Base-by-base conservation (phyloP, 1,140 invertebrate genomes). In the Aethina tumida region DNA sequence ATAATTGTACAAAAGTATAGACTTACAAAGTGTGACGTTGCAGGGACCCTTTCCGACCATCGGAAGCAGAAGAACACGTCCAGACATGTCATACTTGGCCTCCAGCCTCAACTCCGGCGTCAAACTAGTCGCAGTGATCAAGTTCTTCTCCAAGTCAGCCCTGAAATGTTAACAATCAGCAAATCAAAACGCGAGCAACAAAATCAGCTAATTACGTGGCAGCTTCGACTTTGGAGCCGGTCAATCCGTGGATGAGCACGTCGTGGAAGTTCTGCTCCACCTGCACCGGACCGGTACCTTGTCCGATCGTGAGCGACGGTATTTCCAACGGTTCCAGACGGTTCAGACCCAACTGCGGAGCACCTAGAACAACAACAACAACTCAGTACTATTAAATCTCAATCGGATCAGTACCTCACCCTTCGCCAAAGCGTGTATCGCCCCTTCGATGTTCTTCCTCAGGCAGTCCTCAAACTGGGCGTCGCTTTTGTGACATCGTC, bases 221-320 rank as follows among this genome's bases (percentile, higher is more conserved):
- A 22, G 55, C 57, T 0, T 62, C 58, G 0, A 75, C 35, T 28
- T 63, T 56, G 4, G 71, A 62, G 27, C 63, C 57, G 0, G 73
- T 72, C 0, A 77, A 47, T 1, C 75, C 75, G 35, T 71, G 45
- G 5, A 79, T 30, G 38, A 71, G 68, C 18, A 75, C 65, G 49
- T 75, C 70, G 30, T 56, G 62, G 53, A 74, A 77, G 29, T 69
- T 62, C 45, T 77, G 75, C 12, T 62, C 65, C 19, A 78, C 63
- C 17, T 63, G 56, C 0, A 77, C 73, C 0, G 73, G 65, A 0
- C 73, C 73, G 2, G 59, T 56, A 8, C 68, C 64, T 3, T 63
- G 65, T 0, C 71, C 69, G 9, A 79, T 74, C 44, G 65, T 63
- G 40, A 77, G 60, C n/a, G 57, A 58, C 2, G 67, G 54, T 5